Evolutionary conservation across 2,797 vertebrate genomes (phyloP), one percentile per base, ranked within the genome.

Genomic region (Danio albolineatus): DNA sequence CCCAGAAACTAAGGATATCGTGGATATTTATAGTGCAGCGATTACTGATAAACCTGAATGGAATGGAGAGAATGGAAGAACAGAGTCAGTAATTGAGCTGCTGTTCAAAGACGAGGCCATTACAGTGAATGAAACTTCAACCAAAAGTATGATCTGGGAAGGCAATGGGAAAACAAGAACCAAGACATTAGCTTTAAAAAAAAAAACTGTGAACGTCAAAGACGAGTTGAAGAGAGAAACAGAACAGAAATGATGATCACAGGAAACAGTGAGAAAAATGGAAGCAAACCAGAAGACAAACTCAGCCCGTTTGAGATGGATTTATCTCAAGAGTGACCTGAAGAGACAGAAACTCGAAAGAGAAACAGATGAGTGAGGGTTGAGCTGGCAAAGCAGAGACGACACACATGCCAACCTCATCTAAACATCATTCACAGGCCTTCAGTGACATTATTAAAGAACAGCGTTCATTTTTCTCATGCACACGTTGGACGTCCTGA

Each of bases 361-460:
- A 66, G 59, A 79, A 56, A 74, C 71, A 75, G 78, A 61, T 69
- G 67, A 67, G 64, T 85, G 80, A 85, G 86, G 85, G 87, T 69
- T 75, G 81, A 46, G 44, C 76, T 92, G 91, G 91, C 89, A 86
- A 85, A 44, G 17, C 3, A 1, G 10, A 17, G 77, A 73, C 59
- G 38, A 54, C 43, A 19, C 1, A 48, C 69, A 76, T 70, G 89
- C 90, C 90, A 92, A 89, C 80, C 79, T 88, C 85, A 85, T 84
- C 69, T 86, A 90, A 90, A 93, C 82, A 89, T 90, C 86, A 91
- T 93, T 91, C 89, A 89, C 92, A 93, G 93, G 89, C 87, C 83
- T 83, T 28, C 84, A 60, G 81, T 89, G 87, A 91, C 89, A 89
- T 90, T 90, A 89, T 89, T 88, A 89, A 86, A 84, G 65, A 84